Conservation (phyloP, 2,888 invertebrate species). For the Syrista parreyssii region DNA sequence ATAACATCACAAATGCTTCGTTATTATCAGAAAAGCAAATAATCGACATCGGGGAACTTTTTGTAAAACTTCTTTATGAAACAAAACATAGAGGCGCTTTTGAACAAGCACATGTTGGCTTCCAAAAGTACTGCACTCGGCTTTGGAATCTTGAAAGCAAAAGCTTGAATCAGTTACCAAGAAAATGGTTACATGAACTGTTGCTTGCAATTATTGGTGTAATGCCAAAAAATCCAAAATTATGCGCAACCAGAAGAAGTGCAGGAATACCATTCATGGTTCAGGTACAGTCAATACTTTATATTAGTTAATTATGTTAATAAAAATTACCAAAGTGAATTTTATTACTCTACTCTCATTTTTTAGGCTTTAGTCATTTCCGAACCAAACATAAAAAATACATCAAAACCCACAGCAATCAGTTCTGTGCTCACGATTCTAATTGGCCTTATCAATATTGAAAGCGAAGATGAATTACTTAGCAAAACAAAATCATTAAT, state of each 20-base stretch:
- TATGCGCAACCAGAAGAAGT: conserved; percentile 88
- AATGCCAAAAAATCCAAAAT: conserved; percentile 66
- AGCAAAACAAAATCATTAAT: conserved; percentile 40
- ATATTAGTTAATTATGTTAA: conserved; percentile 5
- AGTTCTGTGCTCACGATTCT: conserved; percentile 58
- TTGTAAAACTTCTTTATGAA: conserved; percentile 74
- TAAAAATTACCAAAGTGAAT: background rate
- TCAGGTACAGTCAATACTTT: conserved; percentile 69
- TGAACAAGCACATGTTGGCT: conserved; percentile 93
- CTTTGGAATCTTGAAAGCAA: conserved; percentile 70
- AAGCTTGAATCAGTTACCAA: conserved; percentile 72
- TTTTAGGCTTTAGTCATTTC: conserved; percentile 81
- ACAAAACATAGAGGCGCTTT: conserved; percentile 98
- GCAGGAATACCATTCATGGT: conserved; percentile 95
- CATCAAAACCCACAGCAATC: conserved; percentile 61
- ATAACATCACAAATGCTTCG: conserved; percentile 48
- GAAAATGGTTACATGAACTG: conserved; percentile 74
- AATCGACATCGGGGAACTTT: conserved; percentile 74
- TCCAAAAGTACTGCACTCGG: conserved; percentile 79
- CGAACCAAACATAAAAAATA: conserved; percentile 74
- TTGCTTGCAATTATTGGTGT: conserved; percentile 69
- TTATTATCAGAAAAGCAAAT: conserved; percentile 67
- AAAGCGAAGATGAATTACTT: conserved; percentile 31
- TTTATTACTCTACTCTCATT: conserved; percentile 19
- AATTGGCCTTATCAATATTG: conserved; percentile 46